Conservation (phyloP, 2,113 vertebrate genomes). For the Myrmophylax atrothorax region DNA sequence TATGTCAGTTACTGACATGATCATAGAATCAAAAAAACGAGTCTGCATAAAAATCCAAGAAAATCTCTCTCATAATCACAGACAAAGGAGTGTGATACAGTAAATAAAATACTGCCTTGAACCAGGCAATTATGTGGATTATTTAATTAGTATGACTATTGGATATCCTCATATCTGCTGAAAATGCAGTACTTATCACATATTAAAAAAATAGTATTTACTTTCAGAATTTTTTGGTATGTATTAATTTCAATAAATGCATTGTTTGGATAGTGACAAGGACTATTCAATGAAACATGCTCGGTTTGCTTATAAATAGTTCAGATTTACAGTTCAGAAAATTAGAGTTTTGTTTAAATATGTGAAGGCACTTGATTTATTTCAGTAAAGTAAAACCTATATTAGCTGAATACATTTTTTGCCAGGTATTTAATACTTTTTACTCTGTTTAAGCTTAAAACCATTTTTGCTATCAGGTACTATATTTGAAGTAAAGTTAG, state of each 20-base stretch:
- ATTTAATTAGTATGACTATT: background rate
- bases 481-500: background rate
- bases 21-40: background rate
- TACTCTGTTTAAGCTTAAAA: background rate
- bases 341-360: background rate
- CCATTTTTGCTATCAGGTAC: background rate
- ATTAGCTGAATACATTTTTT: background rate
- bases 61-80: background rate
- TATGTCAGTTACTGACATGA: background rate
- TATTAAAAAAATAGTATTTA: background rate
- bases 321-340: background rate
- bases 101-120: background rate
- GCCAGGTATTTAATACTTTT: background rate
- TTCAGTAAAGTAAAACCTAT: background rate
- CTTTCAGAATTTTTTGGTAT: background rate
- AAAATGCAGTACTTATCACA: background rate
- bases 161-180: background rate
- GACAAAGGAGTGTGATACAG: background rate
- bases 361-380: background rate
- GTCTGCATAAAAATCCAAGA: background rate
- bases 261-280: background rate
- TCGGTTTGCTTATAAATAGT: background rate
- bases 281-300: background rate
- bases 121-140: background rate
- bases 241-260: background rate